Evolutionary conservation across 2,113 vertebrate species (phyloP).

Genomic region (Grus americana): DNA sequence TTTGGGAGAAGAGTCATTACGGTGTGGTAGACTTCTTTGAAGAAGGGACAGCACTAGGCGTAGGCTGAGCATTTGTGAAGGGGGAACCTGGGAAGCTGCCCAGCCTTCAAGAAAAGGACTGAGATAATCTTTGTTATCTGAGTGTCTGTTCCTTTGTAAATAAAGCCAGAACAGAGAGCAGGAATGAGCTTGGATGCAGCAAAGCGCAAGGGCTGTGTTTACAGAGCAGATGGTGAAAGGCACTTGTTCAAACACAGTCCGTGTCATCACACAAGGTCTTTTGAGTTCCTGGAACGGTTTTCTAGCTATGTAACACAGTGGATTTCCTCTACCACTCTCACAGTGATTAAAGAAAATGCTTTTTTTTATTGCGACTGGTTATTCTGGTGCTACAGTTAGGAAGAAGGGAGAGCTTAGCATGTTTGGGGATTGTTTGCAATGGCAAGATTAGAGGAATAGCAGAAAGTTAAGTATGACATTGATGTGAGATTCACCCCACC

Average conservation of each 20-base stretch:
- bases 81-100: neutral
- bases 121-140: neutral
- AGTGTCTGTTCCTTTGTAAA: neutral
- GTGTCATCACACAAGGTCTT: neutral
- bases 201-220: neutral
- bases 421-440: neutral
- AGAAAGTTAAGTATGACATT: neutral
- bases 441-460: neutral
- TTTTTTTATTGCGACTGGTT: neutral
- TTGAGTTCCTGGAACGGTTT: neutral
- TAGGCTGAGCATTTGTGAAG: neutral
- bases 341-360: neutral
- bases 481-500: neutral
- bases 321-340: neutral
- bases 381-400: neutral
- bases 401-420: neutral
- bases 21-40: neutral
- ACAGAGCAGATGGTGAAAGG: neutral
- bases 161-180: neutral
- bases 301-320: neutral
- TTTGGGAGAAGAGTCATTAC: neutral
- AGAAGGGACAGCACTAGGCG: accelerated
- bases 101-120: neutral
- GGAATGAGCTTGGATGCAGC: neutral
- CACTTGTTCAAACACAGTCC: neutral